Percentiles rank a stretch among this genome's conserved stretches.
Evolutionary conservation across 2,888 invertebrate genomes (phyloP).

Genomic region (Drosophila neotestacea): DNA sequence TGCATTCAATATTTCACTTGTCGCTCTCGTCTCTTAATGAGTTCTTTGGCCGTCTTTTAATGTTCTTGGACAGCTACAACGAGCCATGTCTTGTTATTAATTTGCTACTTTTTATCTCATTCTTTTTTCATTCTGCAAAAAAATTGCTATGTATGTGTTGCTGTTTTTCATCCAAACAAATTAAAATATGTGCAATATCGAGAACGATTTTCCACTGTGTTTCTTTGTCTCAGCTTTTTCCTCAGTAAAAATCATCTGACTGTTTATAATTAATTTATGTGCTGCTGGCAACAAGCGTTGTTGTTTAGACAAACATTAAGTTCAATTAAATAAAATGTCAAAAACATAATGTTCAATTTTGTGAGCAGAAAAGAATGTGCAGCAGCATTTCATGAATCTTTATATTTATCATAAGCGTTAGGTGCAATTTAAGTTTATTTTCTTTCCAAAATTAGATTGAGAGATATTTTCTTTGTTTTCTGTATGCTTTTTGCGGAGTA

Average conservation of each 20-base stretch:
- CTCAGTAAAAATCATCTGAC: conserved; percentile 15
- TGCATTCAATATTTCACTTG: conserved; percentile 58
- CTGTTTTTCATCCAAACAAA: conserved; percentile 24
- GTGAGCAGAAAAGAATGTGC: background rate
- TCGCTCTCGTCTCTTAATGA: conserved; percentile 39
- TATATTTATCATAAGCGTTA: background rate
- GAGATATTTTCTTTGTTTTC: background rate
- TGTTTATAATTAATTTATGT: conserved; percentile 21
- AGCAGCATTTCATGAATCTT: background rate
- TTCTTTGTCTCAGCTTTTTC: conserved; percentile 18
- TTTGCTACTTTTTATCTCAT: conserved; percentile 19
- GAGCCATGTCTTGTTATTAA: conserved; percentile 49
- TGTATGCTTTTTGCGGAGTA: background rate
- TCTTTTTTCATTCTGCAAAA: conserved; percentile 10
- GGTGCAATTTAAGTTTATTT: background rate
- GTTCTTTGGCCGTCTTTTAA: conserved; percentile 46
- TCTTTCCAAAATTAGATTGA: background rate
- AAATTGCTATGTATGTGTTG: conserved; percentile 5
- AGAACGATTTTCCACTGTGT: conserved; percentile 21
- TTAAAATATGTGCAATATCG: conserved; percentile 40
- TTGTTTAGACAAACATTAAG: conserved; percentile 29
- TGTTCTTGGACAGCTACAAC: conserved; percentile 52
- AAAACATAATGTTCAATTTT: background rate
- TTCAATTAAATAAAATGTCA: conserved; percentile 35
- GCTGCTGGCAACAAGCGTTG: conserved; percentile 1